Evolutionary conservation across 2,113 vertebrate genomes (phyloP).

Genomic region (Zeus faber): DNA sequence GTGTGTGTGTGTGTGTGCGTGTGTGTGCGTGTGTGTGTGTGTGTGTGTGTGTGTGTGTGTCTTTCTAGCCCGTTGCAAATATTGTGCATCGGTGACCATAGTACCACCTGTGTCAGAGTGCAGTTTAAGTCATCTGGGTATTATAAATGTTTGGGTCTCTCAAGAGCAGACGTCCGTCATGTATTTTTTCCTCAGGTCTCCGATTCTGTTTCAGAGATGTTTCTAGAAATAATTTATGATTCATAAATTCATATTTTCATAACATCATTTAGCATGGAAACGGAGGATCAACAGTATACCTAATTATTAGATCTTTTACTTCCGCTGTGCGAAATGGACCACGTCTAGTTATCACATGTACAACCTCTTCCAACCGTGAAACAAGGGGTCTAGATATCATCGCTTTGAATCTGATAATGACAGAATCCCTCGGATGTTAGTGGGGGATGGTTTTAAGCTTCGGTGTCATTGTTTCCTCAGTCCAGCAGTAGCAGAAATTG

Average conservation of each 20-base stretch:
- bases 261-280: too few relatives aligned
- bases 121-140: too few relatives aligned
- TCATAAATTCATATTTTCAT: too few relatives aligned
- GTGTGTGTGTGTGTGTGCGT: conserved; percentile 17
- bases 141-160: conserved; percentile 7
- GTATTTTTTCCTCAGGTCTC: not conserved
- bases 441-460: too few relatives aligned
- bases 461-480: conserved; percentile 20
- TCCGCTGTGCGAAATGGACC: too few relatives aligned
- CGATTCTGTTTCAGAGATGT: not conserved
- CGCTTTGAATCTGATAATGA: conserved; percentile 9
- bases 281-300: too few relatives aligned
- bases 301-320: too few relatives aligned
- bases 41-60: conserved; percentile 2
- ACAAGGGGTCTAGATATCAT: conserved; percentile 17
- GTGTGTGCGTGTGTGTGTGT: not conserved
- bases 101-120: conserved; percentile 2
- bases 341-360: too few relatives aligned
- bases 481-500: conserved; percentile 41
- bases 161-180: conserved; percentile 1
- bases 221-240: conserved; percentile 10
- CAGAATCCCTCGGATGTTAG: too few relatives aligned
- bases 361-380: too few relatives aligned
- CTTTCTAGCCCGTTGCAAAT: not conserved
- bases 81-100: not conserved